These are phyloP conservation scores for Malthinus flaveolus DNA, from an alignment of 2,888 invertebrate genomes.

Conservation along the genomic window DNA sequence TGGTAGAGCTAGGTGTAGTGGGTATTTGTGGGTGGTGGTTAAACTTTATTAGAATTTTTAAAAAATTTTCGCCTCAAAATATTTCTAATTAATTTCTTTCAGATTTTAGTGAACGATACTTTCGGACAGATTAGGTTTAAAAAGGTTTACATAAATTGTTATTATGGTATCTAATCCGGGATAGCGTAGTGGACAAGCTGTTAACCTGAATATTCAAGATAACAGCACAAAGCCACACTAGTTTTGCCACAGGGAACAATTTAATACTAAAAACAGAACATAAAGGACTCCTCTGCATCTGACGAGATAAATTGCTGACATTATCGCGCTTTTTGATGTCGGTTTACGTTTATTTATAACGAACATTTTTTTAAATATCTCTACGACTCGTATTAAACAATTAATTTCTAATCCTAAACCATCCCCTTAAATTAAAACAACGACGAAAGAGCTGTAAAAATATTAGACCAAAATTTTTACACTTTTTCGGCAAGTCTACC, in stretches of 20 bases:
- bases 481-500: too few relatives aligned
- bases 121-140: slow-evolving; percentile 13
- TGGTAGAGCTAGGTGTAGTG: slow-evolving; percentile 8
- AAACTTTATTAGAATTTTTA: slow-evolving; percentile 4
- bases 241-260: slow-evolving; percentile 27
- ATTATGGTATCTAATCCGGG: slow-evolving; percentile 29
- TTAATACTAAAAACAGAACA: slow-evolving; percentile 27
- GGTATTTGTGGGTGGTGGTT: slow-evolving; percentile 3
- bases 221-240: slow-evolving; percentile 27
- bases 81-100: slow-evolving; percentile 7
- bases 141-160: slow-evolving; percentile 27
- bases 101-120: slow-evolving; percentile 10
- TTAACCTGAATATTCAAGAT: slow-evolving; percentile 31
- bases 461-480: too few relatives aligned
- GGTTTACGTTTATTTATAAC: slow-evolving; percentile 12
- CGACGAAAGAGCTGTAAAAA: too few relatives aligned
- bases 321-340: slow-evolving; percentile 25
- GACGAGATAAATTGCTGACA: slow-evolving; percentile 24
- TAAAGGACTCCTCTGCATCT: slow-evolving; percentile 23
- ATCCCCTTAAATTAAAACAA: too few relatives aligned
- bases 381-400: too few relatives aligned
- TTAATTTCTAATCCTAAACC: too few relatives aligned
- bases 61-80: neutral
- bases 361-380: slow-evolving; percentile 3
- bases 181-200: slow-evolving; percentile 28